Evolutionary conservation across 2,797 vertebrate species (phyloP), one percentile per base, ranked within the genome.

Genomic region (Ctenosaura bakeri): DNA sequence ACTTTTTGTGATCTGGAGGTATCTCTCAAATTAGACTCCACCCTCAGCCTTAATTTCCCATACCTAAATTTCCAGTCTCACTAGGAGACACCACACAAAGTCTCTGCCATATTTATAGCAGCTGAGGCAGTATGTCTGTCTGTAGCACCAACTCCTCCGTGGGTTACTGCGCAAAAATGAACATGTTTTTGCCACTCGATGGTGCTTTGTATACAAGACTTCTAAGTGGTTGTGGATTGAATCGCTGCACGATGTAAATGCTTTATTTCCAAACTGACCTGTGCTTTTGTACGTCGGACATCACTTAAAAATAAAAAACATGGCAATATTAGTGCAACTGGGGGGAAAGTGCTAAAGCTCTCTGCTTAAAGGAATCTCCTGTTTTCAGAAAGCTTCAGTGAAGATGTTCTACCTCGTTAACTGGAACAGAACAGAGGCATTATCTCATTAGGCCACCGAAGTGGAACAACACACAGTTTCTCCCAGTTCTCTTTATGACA

Each of bases 381-480:
- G 93, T 91, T 94, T 94, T 88, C 91, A 92, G 92, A 93, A 94
- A 92, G 95, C 92, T 95, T 95, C 94, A 96, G 82, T 93, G 95
- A 92, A 95, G 95, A 95, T 94, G 94, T 95, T 95, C 93, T 92
- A 93, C 88, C 95, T 97, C 93, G 89, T 93, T 94, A 93, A 73
- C 94, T 90, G 20, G 86, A 87, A 97, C 84, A 97, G 95, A 96
- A 94, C 86, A 89, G 94, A 96, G 89, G 93, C 90, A 96, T 96
- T 96, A 96, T 95, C 96, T 95, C 92, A 95, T 97, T 95, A 96
- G 95, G 80, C 91, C 94, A 46, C 94, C 92, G 91, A 86, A 95
- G 93, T 92, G 93, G 95, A 95, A 97, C 87, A 93, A 86, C 92
- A 94, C 88, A 96, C 94, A 94, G 88, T 89, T 93, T 95, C 73